Percentiles rank a stretch among this genome's conserved stretches.
These are phyloP conservation scores for Paramisgurnus dabryanus DNA, from an alignment of 2,113 vertebrate species.

Conservation along the genomic window DNA sequence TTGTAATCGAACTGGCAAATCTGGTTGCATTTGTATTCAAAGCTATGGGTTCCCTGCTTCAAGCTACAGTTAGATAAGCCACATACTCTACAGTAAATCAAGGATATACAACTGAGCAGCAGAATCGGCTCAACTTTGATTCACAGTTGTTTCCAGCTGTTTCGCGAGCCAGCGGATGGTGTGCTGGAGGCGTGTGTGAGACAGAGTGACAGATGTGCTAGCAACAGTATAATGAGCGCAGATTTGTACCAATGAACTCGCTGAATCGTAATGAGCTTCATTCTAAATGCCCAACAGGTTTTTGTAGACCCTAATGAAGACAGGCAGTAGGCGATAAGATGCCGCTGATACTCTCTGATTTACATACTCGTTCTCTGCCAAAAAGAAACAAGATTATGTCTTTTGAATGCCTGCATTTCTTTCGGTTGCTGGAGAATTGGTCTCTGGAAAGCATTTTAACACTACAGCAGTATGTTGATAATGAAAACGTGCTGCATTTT, in stretches of 20 bases:
- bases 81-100: neutral
- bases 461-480: neutral
- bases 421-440: neutral
- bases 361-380: neutral
- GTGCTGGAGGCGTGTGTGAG: neutral
- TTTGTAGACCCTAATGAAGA: slow-evolving; percentile 36
- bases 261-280: slow-evolving; percentile 28
- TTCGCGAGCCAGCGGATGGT: slow-evolving; percentile 5
- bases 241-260: slow-evolving; percentile 9
- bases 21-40: slow-evolving; percentile 14
- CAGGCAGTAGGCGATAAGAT: slow-evolving; percentile 20
- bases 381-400: slow-evolving; percentile 7
- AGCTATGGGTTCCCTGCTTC: slow-evolving; percentile 6
- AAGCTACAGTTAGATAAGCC: slow-evolving; percentile 20
- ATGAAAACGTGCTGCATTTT: too few species aligned
- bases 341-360: slow-evolving; percentile 22
- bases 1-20: slow-evolving; percentile 11
- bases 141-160: slow-evolving; percentile 42
- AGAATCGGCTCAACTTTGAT: slow-evolving; percentile 32
- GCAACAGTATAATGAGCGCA: neutral
- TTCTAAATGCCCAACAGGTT: neutral
- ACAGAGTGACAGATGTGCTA: slow-evolving; percentile 3
- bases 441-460: neutral
- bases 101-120: slow-evolving; percentile 11
- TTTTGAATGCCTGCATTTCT: neutral